These are phyloP conservation scores for Erinaceus europaeus DNA, from an alignment of 2,113 vertebrate genomes.

Conservation along the genomic window DNA sequence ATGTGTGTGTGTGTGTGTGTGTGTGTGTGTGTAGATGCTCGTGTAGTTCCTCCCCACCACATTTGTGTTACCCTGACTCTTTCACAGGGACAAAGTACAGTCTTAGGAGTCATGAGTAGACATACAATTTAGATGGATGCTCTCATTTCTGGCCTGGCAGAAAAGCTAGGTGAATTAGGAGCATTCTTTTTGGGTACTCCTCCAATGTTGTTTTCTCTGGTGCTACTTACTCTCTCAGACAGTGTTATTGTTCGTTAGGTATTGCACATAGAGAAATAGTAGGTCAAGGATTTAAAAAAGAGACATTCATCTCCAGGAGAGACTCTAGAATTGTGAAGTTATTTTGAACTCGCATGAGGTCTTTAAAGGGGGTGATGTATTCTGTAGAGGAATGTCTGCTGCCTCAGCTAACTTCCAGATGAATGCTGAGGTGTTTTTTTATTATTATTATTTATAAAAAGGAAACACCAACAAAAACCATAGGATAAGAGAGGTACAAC, in stretches of 20 bases:
- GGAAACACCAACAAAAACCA: too few relatives aligned
- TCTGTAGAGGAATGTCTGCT: not conserved
- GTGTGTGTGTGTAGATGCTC: accelerated
- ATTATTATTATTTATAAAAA: too few relatives aligned
- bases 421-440: too few relatives aligned
- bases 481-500: too few relatives aligned
- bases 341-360: not conserved
- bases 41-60: too few relatives aligned
- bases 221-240: constrained; percentile 72
- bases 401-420: not conserved
- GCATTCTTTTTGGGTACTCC: constrained; percentile 60
- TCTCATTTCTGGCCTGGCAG: constrained; percentile 48
- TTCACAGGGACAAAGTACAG: not conserved
- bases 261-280: constrained; percentile 66
- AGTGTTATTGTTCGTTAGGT: constrained; percentile 78
- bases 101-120: not conserved
- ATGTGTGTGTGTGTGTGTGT: not conserved
- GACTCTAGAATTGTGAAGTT: not conserved
- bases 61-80: not conserved
- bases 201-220: constrained; percentile 44
- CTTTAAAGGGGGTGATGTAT: not conserved
- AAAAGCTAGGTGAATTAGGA: constrained; percentile 60
- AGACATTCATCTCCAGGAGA: not conserved
- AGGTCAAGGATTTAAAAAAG: constrained; percentile 42
- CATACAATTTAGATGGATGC: not conserved